Conservation (phyloP, 2,113 vertebrate genomes). For the Rhegmatorhina hoffmannsi region DNA sequence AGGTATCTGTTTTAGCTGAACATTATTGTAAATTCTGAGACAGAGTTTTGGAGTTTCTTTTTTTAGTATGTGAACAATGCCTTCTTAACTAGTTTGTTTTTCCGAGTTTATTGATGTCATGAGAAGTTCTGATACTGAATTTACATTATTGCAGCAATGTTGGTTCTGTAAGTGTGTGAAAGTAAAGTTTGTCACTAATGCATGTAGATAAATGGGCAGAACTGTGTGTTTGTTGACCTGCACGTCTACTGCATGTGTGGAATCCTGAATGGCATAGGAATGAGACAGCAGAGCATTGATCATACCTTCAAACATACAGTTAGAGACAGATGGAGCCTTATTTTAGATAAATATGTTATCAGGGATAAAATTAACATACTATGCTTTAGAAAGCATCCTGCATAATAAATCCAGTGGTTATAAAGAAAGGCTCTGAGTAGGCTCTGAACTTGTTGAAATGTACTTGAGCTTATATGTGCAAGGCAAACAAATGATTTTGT, state of each 20-base stretch:
- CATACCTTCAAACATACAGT: neutral
- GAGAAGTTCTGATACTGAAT: neutral
- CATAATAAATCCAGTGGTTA: neutral
- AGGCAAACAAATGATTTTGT: neutral
- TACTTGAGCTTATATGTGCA: neutral
- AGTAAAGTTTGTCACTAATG: neutral
- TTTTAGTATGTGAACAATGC: neutral
- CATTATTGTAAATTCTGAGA: neutral
- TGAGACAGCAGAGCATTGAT: neutral
- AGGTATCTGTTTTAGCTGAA: neutral
- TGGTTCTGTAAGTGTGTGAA: neutral
- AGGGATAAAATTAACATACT: neutral
- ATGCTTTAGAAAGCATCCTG: neutral
- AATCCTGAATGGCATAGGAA: neutral
- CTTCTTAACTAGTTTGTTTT: neutral
- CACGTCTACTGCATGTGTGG: neutral
- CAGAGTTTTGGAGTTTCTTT: neutral
- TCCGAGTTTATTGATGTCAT: neutral
- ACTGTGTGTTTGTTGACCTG: neutral
- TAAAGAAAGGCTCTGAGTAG: neutral
- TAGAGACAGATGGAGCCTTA: neutral
- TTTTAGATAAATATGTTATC: neutral
- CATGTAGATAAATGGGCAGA: neutral
- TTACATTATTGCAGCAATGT: neutral
- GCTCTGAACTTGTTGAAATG: neutral